Base-by-base conservation (phyloP, 2,113 vertebrate genomes). In the Melanostigma gelatinosum region DNA sequence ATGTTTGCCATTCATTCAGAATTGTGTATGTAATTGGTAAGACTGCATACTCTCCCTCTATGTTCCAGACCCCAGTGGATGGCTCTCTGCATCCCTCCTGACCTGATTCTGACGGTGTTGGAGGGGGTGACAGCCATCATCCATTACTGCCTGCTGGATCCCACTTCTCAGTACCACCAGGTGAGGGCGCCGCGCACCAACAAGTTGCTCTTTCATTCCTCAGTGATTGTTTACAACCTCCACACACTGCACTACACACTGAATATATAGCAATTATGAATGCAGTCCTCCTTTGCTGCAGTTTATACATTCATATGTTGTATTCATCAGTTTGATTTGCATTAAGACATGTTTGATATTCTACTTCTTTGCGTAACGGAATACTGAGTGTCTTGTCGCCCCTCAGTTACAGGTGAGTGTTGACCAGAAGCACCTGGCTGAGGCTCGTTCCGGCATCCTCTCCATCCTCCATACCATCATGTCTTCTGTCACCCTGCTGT, bases 61-160 rank as follows among this genome's bases (percentile, higher is more conserved):
- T 76, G 32, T 91, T 94, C 77, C 86, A 99, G 98, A 75, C 98
- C 98, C 38, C 94, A 96, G 65, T 99, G 98, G 98, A 97, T 97
- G 95, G 98, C 97, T 58, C 96, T 97, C 54, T 94, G 98, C 85
- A 97, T 97, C 79, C 98, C 98, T 46, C 98, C 98, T 79, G 98
- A 99, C 92, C 96, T 99, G 92, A 95, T 99, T 88, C 96, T 99
- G 22, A 99, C 97, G 32, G 93, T 99, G 42, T 93, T 99, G 78
- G 98, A 99, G 91, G 98, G 98, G n/a, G 95, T 99, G 77, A 99
- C 98, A 10, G 96, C 98, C 77, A 97, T 99, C 87, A 99, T 99
- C 91, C 98, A 99, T 92, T 99, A 99, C 88, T 99, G 98, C 82
- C 94, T 99, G 42, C 92, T 99, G 87, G 98, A 99, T 94, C 96